These are phyloP conservation scores for Tribolium castaneum DNA, from an alignment of 1,140 invertebrate genomes.

Conservation along the genomic window DNA sequence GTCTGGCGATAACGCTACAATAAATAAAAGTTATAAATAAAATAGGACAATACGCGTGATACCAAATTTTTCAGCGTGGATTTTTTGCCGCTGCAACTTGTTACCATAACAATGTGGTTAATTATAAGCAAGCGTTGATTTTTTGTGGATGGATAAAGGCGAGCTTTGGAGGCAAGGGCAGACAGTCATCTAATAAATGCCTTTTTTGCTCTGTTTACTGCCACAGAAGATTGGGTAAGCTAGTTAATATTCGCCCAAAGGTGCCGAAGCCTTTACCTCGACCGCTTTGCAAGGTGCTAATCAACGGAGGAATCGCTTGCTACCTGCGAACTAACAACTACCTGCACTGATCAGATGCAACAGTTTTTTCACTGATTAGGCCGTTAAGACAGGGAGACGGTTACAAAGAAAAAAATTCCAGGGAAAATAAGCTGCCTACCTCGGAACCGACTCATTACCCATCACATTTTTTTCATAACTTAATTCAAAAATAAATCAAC, in stretches of 20 bases:
- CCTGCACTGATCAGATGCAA: constrained; percentile 28
- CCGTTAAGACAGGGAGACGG: neutral
- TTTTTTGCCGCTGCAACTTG: constrained; percentile 9
- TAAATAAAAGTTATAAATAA: constrained; percentile 11
- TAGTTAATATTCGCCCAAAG: constrained; percentile 41
- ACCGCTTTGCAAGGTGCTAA: constrained; percentile 42
- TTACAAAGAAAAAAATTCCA: too few relatives aligned
- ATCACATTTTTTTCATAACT: too few relatives aligned
- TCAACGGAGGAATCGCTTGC: constrained; percentile 37
- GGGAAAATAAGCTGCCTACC: too few relatives aligned
- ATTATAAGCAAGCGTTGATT: constrained; percentile 18
- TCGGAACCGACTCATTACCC: too few relatives aligned
- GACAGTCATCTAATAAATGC: constrained; percentile 37
- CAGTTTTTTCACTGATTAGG: constrained; percentile 17
- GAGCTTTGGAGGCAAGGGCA: constrained; percentile 21
- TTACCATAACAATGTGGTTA: constrained; percentile 40
- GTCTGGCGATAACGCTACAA: neutral
- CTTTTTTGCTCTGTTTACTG: constrained; percentile 38
- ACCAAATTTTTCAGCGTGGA: neutral
- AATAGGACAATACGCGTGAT: constrained; percentile 13
- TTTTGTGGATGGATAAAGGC: neutral
- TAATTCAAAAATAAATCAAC: too few relatives aligned
- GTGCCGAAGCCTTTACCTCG: constrained; percentile 36
- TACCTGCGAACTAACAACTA: constrained; percentile 35
- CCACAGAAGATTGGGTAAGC: constrained; percentile 31